These are phyloP conservation scores for Chaetops frenatus DNA, from an alignment of 2,113 vertebrate species.

Conservation along the genomic window DNA sequence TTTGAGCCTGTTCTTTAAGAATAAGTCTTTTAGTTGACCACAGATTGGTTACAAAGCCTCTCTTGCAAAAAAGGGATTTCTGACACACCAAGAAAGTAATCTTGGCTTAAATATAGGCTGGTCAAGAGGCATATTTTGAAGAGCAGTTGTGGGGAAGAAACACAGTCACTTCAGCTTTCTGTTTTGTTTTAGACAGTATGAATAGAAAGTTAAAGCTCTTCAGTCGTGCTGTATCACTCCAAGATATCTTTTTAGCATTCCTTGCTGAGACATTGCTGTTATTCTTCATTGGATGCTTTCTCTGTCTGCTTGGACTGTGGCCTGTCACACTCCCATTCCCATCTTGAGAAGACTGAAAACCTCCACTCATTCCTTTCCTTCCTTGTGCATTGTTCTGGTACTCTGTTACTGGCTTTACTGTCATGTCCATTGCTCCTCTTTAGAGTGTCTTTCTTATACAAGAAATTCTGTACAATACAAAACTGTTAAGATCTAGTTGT, in stretches of 20 bases:
- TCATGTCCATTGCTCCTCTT: not conserved
- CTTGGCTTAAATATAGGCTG: not conserved
- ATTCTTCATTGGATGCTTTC: not conserved
- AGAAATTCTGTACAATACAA: not conserved
- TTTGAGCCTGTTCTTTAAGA: not conserved
- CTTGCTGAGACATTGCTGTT: not conserved
- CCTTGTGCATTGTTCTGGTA: rapidly evolving
- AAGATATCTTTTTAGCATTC: not conserved
- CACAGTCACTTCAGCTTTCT: not conserved
- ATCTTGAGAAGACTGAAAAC: not conserved
- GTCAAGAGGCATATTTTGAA: not conserved
- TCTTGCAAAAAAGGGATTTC: not conserved
- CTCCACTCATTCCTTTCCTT: not conserved
- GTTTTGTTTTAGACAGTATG: not conserved
- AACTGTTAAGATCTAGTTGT: not conserved
- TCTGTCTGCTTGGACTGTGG: not conserved
- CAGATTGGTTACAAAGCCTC: not conserved
- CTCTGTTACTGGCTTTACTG: not conserved
- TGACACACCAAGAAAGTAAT: not conserved
- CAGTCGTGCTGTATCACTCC: not conserved
- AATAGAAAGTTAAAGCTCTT: not conserved
- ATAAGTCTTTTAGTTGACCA: not conserved
- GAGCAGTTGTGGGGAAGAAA: not conserved
- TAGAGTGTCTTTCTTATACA: not conserved
- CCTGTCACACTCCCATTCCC: not conserved